Percentiles rank a stretch among this genome's conserved stretches.
Evolutionary conservation across 2,797 vertebrate genomes (phyloP).

Genomic region (Rhabdomys pumilio): DNA sequence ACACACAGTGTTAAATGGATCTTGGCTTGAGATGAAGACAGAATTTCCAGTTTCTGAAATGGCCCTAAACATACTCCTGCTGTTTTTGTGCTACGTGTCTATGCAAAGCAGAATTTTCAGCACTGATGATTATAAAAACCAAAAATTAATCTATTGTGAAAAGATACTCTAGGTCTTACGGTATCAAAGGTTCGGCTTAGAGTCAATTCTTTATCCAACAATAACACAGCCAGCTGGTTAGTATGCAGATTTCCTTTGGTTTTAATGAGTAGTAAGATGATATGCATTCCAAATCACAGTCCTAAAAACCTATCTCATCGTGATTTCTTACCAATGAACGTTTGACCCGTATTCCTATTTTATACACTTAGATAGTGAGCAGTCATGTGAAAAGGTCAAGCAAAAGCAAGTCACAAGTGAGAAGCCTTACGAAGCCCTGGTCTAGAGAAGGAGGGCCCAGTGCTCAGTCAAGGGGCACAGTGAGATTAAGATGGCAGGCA

Average conservation of each 20-base stretch:
- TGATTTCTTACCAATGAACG: not conserved
- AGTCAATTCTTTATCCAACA: not conserved
- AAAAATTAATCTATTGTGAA: not conserved
- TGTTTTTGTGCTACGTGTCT: not conserved
- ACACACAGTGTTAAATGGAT: not conserved
- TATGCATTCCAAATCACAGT: not conserved
- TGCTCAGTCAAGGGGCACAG: not conserved
- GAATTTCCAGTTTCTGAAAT: conserved; percentile 5
- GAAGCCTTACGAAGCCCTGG: not conserved
- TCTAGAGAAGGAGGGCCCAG: not conserved
- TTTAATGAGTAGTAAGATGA: not conserved
- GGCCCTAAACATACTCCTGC: not conserved
- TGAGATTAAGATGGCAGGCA: not conserved
- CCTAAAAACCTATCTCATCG: not conserved
- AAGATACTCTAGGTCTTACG: not conserved
- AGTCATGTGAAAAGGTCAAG: not conserved
- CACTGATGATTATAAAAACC: not conserved
- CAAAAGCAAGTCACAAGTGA: not conserved
- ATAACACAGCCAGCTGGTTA: not conserved
- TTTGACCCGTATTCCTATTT: not conserved
- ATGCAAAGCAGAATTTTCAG: not conserved
- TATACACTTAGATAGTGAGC: not conserved
- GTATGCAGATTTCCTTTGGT: not conserved
- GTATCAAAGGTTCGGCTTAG: not conserved
- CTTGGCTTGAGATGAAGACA: not conserved